Evolutionary conservation across 37 sponge, comb jelly and placozoan species (phyloP).

Genomic region (Theonella swinhoei): DNA sequence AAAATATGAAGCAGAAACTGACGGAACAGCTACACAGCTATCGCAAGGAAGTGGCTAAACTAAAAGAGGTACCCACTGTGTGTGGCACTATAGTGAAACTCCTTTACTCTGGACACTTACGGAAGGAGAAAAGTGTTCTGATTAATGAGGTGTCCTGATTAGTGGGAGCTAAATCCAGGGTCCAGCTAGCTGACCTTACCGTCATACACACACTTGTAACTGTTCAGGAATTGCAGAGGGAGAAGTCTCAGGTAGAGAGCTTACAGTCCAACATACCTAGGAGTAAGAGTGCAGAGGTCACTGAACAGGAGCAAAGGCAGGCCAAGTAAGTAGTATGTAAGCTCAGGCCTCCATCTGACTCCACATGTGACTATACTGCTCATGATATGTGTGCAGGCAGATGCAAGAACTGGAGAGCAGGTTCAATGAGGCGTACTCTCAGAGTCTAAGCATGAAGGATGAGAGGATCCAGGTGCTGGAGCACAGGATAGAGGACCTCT

Average conservation of each 20-base stretch:
- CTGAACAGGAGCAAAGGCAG: neutral
- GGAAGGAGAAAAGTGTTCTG: too few relatives aligned
- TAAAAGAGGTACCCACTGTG: constrained; percentile 89
- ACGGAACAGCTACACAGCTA: constrained; percentile 67
- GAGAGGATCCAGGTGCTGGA: constrained; percentile 80
- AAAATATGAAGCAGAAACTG: constrained; percentile 67
- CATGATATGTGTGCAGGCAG: constrained; percentile 35
- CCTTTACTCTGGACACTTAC: neutral
- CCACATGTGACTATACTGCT: neutral
- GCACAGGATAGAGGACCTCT: constrained; percentile 62
- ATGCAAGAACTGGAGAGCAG: constrained; percentile 62
- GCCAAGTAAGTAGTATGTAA: constrained; percentile 15
- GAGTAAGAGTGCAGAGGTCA: constrained; percentile 9
- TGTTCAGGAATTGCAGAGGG: constrained; percentile 34
- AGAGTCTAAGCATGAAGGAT: constrained; percentile 82
- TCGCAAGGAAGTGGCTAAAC: constrained; percentile 70
- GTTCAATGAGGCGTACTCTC: constrained; percentile 64
- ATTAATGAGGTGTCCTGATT: too few relatives aligned
- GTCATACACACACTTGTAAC: neutral
- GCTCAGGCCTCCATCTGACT: neutral
- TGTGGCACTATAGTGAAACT: neutral
- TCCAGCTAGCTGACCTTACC: neutral
- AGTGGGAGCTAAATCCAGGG: neutral
- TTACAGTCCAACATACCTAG: constrained; percentile 2
- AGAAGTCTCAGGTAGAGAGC: constrained; percentile 6